Conservation (phyloP, 30 jellyfish, hydroid and myxozoan genomes). For the Nemopilema nomurai region DNA sequence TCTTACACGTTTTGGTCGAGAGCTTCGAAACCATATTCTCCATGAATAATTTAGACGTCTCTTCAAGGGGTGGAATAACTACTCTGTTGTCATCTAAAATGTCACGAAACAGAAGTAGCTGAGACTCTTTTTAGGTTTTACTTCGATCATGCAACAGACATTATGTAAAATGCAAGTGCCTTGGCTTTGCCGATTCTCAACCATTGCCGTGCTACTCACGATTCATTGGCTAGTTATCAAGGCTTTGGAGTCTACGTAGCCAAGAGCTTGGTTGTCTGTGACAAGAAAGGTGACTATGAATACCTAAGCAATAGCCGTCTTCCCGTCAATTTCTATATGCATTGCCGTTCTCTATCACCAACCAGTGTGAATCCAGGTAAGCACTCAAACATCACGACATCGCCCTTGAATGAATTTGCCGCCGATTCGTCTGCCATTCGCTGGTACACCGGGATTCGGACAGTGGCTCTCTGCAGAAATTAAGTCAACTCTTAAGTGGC, state of each 20-base stretch:
- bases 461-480: conserved; percentile 40
- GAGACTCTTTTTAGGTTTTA: too few relatives aligned
- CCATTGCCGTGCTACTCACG: too few relatives aligned
- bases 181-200: too few relatives aligned
- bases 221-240: too few relatives aligned
- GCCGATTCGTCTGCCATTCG: conserved; percentile 57
- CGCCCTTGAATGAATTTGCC: conserved; percentile 28
- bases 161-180: too few relatives aligned
- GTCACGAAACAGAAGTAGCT: too few relatives aligned
- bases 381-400: conserved; percentile 42
- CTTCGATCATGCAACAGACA: not conserved
- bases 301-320: too few relatives aligned
- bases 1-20: conserved; percentile 49
- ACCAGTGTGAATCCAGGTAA: conserved; percentile 38
- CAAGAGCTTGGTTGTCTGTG: too few relatives aligned
- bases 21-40: conserved; percentile 35
- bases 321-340: conserved; percentile 64
- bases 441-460: conserved; percentile 56
- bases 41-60: conserved; percentile 34
- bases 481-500: not conserved
- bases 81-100: conserved; percentile 52
- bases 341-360: conserved; percentile 32
- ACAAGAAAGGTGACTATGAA: too few relatives aligned
- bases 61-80: conserved; percentile 66
- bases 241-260: too few relatives aligned